Evolutionary conservation across 53 echinoderm and acorn worm genomes (phyloP), one percentile per base, ranked within the genome.

Genomic region (Mesocentrotus franciscanus): DNA sequence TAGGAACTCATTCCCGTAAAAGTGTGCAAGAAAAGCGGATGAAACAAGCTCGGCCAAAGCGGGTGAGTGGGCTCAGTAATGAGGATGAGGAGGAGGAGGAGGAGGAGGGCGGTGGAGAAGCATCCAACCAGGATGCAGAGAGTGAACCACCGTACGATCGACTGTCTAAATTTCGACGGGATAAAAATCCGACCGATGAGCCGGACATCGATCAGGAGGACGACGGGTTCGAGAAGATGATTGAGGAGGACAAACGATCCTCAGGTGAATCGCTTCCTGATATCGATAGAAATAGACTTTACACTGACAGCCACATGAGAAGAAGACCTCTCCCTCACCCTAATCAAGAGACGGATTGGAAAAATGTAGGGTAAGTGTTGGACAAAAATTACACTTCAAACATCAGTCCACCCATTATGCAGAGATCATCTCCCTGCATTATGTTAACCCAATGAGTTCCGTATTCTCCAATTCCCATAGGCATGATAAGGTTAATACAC

Each of bases 131-230:
- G 27, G 95, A 85, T 34, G 42, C 85, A 14, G 95, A 94, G 42
- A 5, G 6, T 27, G 95, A 94, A 7, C 95, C 95, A 27, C 95
- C 95, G 64, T 94, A 94, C 95, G 95, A 94, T 56, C 66, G 95
- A 20, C 95, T 94, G 27, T n/a, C 64, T 1, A 85, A 94, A 34
- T 93, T 22, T 17, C 94, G 32, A 10, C 29, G 58, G 35, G 66
- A 84, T 9, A 56, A 72, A 0, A 30, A 18, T 59, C 58, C 9
- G 60, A 36, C 14, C 6, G 93, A 17, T 4, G 62, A 36, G 78
- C 13, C 27, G 13, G 85, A 1, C 10, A 36, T 60, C 39, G 42
- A 66, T 10, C 22, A 61, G 61, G 87, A 85, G 57, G 87, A 70
- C 35, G 35, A 66, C 35, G 85, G 14, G 36, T 1, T 20, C 13